A percentile compares a stretch with the other conserved stretches of the same genome.
Conservation (phyloP, 2,113 vertebrate genomes). For the Nicator chloris region DNA sequence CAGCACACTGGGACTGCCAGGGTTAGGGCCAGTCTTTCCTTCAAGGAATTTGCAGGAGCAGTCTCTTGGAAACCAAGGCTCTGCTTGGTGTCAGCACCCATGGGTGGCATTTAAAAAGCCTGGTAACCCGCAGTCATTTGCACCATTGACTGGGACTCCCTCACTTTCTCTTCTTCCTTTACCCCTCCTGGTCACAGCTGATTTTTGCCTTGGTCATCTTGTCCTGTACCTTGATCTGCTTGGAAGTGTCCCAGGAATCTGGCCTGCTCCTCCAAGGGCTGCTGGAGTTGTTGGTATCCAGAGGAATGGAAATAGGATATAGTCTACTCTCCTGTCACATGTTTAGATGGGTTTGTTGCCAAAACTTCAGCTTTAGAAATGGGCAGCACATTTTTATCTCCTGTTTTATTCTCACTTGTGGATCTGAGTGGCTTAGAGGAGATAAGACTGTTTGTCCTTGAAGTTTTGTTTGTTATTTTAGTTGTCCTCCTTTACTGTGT, state of each 20-base stretch:
- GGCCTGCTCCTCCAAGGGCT: not conserved
- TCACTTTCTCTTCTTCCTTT: not conserved
- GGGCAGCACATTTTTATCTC: not conserved
- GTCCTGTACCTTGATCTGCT: not conserved
- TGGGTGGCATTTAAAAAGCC: rapidly evolving
- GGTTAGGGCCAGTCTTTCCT: not conserved
- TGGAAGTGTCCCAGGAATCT: not conserved
- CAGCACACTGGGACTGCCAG: not conserved
- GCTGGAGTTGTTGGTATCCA: not conserved
- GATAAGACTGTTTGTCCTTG: not conserved
- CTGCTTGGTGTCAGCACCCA: not conserved
- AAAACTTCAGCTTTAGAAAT: not conserved
- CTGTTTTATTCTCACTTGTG: not conserved
- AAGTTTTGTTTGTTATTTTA: not conserved
- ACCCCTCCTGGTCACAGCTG: not conserved
- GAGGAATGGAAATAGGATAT: not conserved
- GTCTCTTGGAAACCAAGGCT: not conserved
- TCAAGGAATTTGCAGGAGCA: not conserved
- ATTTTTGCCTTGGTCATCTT: not conserved
- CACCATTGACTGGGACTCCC: not conserved
- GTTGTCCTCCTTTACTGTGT: not conserved
- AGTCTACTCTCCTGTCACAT: not conserved
- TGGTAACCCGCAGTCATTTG: not conserved
- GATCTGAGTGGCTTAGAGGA: not conserved
- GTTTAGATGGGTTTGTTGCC: not conserved